Evolutionary conservation across 2,888 invertebrate genomes (phyloP).

Genomic region (Epinotia demarniana): DNA sequence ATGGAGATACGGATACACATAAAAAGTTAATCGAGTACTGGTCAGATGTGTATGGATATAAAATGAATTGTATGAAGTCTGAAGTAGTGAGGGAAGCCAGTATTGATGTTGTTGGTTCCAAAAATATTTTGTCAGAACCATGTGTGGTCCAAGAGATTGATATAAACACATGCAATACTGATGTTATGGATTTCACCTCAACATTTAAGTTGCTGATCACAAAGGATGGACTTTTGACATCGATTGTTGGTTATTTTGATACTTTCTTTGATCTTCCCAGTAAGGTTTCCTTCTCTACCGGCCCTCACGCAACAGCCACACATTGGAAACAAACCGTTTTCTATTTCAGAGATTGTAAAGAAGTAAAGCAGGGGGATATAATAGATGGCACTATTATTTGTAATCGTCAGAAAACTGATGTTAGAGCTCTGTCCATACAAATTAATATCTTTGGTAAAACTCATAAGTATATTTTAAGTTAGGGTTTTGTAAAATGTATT

Average conservation of each 20-base stretch:
- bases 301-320: slow-evolving; percentile 89
- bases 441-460: slow-evolving; percentile 86
- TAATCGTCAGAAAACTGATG: slow-evolving; percentile 89
- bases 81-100: slow-evolving; percentile 91
- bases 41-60: slow-evolving; percentile 97
- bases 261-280: slow-evolving; percentile 91
- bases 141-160: slow-evolving; percentile 89
- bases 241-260: slow-evolving; percentile 96
- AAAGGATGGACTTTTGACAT: slow-evolving; percentile 89
- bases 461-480: slow-evolving; percentile 87
- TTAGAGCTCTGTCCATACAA: slow-evolving; percentile 89
- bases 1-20: slow-evolving; percentile 90
- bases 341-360: slow-evolving; percentile 89
- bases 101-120: slow-evolving; percentile 79
- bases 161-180: slow-evolving; percentile 88
- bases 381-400: slow-evolving; percentile 89
- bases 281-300: slow-evolving; percentile 90
- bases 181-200: slow-evolving; percentile 89
- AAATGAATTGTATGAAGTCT: slow-evolving; percentile 95
- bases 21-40: slow-evolving; percentile 92
- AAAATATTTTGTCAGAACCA: slow-evolving; percentile 87
- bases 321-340: slow-evolving; percentile 99
- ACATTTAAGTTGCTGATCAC: slow-evolving; percentile 87
- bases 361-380: slow-evolving; percentile 87
- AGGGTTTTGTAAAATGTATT: slow-evolving; percentile 52